Percentiles rank a stretch among this genome's conserved stretches.
phyloP scores from a whole-genome alignment of 2,113 vertebrate genomes.

The Vidua chalybeata region DNA sequence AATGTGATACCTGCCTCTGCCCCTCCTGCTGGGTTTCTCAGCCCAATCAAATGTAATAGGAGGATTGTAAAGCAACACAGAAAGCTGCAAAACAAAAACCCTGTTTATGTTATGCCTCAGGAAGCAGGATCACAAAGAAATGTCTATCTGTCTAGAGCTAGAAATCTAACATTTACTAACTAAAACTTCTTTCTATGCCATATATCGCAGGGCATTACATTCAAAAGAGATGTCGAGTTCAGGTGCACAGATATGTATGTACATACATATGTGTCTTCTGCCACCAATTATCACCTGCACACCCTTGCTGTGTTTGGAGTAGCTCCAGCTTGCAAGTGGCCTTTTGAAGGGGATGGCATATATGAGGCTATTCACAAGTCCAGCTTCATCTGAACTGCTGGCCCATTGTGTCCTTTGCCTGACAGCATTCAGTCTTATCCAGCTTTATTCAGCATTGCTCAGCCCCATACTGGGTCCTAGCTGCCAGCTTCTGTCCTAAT shows the following conservation, averaged over 20 bases:
- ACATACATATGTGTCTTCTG: neutral
- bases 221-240: neutral
- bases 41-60: neutral
- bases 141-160: neutral
- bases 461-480: neutral
- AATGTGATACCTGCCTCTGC: neutral
- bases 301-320: neutral
- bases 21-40: neutral
- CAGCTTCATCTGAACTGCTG: neutral
- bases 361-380: neutral
- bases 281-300: neutral
- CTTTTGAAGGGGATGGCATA: neutral
- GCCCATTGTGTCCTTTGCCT: neutral
- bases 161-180: neutral
- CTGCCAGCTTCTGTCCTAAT: neutral
- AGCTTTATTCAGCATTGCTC: neutral
- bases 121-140: neutral
- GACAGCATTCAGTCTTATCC: neutral
- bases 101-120: neutral
- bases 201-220: neutral
- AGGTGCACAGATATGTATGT: neutral
- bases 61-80: neutral
- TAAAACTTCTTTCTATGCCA: neutral
- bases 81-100: neutral
- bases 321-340: neutral